Conservation (phyloP, 2,113 vertebrate genomes). For the Perca fluviatilis region DNA sequence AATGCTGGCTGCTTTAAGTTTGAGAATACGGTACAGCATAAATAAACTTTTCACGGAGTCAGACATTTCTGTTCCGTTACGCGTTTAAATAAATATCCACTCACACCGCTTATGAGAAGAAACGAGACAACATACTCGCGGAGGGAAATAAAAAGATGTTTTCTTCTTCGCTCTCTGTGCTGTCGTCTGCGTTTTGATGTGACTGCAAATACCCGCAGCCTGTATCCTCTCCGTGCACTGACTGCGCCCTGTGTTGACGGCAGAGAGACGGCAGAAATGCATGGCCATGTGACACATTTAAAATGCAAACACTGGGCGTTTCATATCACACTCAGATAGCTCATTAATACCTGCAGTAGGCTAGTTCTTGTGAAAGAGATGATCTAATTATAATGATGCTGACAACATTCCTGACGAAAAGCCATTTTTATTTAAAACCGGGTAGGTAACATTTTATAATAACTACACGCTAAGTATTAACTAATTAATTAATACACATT, state of each 20-base stretch:
- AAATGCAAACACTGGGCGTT: constrained; percentile 5
- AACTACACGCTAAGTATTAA: too few relatives aligned
- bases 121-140: background rate
- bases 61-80: background rate
- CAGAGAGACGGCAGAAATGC: background rate
- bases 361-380: background rate
- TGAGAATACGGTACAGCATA: background rate
- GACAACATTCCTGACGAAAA: background rate
- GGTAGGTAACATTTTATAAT: too few relatives aligned
- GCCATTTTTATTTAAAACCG: too few relatives aligned
- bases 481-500: too few relatives aligned
- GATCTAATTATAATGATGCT: background rate
- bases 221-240: background rate
- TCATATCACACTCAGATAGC: background rate
- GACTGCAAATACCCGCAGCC: constrained; percentile 35
- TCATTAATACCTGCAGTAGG: background rate
- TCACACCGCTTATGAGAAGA: background rate
- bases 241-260: constrained; percentile 22
- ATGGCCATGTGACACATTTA: constrained; percentile 22
- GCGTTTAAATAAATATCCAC: background rate
- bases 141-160: background rate
- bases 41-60: constrained; percentile 7
- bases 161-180: background rate
- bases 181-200: constrained; percentile 24
- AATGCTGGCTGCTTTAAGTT: constrained; percentile 23